These are phyloP conservation scores for Dinomys branickii DNA, from an alignment of 2,113 vertebrate genomes.

Conservation along the genomic window DNA sequence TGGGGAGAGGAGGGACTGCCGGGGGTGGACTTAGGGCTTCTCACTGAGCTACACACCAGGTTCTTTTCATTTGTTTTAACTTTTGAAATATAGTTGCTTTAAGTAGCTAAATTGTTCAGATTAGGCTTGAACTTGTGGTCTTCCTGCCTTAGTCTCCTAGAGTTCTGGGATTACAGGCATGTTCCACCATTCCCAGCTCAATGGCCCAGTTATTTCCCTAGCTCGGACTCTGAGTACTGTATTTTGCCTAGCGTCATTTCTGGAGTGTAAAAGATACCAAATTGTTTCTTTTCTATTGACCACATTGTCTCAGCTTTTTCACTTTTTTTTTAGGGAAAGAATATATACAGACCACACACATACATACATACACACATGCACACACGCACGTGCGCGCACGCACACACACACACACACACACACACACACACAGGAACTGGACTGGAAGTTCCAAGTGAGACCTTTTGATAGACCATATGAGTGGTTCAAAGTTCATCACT, in stretches of 20 bases:
- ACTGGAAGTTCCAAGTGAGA: background rate
- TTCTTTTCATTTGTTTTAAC: background rate
- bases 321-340: background rate
- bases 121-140: background rate
- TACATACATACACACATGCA: background rate
- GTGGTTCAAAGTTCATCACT: background rate
- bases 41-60: background rate
- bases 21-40: background rate
- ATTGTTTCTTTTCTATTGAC: background rate
- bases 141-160: background rate
- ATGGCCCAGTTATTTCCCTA: fast-evolving
- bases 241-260: background rate
- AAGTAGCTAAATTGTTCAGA: background rate
- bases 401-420: too few species aligned
- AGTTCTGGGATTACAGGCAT: background rate
- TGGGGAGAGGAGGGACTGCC: fast-evolving
- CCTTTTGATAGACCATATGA: background rate
- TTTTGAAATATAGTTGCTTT: background rate
- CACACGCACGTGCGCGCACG: too few species aligned
- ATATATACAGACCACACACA: background rate
- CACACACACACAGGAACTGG: background rate
- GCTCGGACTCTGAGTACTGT: background rate
- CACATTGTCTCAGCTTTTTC: background rate
- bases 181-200: background rate
- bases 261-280: background rate